These are phyloP conservation scores for Apistogramma diplotaenia DNA, from an alignment of 2,113 vertebrate genomes.

Conservation along the genomic window DNA sequence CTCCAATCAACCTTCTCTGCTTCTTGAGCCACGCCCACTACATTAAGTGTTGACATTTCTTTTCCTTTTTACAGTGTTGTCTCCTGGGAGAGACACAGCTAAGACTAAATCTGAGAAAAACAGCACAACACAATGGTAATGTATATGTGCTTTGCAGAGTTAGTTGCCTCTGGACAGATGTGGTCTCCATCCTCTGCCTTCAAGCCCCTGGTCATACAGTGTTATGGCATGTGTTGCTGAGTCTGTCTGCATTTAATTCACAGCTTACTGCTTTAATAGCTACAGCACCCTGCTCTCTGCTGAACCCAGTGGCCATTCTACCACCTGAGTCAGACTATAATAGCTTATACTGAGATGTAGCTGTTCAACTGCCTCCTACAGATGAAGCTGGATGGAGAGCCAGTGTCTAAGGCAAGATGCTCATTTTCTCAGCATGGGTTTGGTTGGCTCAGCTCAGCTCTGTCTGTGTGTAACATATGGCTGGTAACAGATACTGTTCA, in stretches of 20 bases:
- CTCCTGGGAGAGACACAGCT: slow-evolving; percentile 26
- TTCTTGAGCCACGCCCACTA: neutral
- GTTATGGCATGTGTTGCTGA: slow-evolving; percentile 37
- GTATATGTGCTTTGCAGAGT: slow-evolving; percentile 1
- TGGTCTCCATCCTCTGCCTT: slow-evolving; percentile 30
- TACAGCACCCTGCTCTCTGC: slow-evolving; percentile 20
- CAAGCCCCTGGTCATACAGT: slow-evolving; percentile 42
- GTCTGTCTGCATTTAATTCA: slow-evolving; percentile 66
- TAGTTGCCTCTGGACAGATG: slow-evolving; percentile 36
- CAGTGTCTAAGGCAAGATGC: slow-evolving; percentile 31
- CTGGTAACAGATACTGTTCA: neutral
- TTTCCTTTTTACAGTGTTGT: neutral
- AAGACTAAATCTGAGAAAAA: slow-evolving; percentile 14
- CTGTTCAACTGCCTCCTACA: slow-evolving; percentile 40
- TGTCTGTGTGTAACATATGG: neutral
- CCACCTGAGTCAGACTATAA: slow-evolving; percentile 53
- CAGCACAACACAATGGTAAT: slow-evolving; percentile 21
- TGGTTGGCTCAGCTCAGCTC: neutral
- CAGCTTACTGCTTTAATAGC: slow-evolving; percentile 66
- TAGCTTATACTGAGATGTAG: slow-evolving; percentile 46
- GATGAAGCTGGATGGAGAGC: slow-evolving; percentile 37
- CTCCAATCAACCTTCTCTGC: neutral
- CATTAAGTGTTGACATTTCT: neutral
- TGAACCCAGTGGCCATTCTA: slow-evolving; percentile 47
- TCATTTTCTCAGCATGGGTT: slow-evolving; percentile 28